phyloP scores from a whole-genome alignment of 2,797 vertebrate genomes.

The Microhierax caerulescens region DNA sequence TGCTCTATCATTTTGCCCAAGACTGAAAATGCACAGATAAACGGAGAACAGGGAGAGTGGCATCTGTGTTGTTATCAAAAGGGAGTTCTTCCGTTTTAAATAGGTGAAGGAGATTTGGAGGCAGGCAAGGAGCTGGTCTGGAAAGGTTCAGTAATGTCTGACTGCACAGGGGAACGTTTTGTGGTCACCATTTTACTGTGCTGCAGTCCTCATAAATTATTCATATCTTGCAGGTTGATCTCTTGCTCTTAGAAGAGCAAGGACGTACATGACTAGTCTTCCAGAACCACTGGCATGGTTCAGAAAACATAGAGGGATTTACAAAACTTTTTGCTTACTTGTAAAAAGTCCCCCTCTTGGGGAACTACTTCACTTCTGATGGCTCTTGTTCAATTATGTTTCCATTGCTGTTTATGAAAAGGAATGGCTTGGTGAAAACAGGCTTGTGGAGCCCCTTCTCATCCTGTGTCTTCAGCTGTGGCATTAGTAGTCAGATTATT shows the following conservation, averaged over 20 bases:
- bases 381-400: neutral
- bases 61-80: neutral
- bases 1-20: neutral
- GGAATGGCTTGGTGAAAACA: neutral
- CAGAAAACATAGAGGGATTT: neutral
- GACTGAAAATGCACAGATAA: neutral
- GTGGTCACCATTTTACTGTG: neutral
- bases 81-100: neutral
- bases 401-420: neutral
- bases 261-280: neutral
- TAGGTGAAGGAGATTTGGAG: neutral
- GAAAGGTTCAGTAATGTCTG: neutral
- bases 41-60: neutral
- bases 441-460: neutral
- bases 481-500: neutral
- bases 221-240: neutral
- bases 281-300: neutral
- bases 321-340: neutral
- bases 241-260: neutral
- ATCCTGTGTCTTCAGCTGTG: neutral
- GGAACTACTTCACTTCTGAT: neutral
- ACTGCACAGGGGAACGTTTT: neutral
- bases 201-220: neutral
- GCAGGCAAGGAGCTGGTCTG: neutral
- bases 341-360: neutral